phyloP scores from a whole-genome alignment of 2,888 invertebrate species.

The Prenolepis imparis region DNA sequence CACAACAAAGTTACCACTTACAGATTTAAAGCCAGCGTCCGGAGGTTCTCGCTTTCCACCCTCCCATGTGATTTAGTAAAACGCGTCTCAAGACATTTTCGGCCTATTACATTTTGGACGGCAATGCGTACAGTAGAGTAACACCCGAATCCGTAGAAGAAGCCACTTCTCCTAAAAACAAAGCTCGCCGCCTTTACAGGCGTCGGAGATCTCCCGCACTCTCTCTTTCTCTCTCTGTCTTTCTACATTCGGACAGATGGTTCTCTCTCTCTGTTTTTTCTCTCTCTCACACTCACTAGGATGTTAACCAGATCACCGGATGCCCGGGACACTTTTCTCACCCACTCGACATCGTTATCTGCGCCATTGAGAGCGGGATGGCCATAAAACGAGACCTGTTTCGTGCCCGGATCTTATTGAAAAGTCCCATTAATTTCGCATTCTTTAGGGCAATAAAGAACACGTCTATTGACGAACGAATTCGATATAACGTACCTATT shows the following conservation, averaged over 20 bases:
- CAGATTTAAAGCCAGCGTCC: constrained; percentile 45
- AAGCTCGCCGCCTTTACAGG: constrained; percentile 72
- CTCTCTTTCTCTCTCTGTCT: constrained; percentile 1
- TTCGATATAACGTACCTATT: constrained; percentile 28
- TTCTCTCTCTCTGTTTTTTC: neutral
- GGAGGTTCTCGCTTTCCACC: neutral
- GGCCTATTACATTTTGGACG: constrained; percentile 71
- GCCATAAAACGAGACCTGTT: constrained; percentile 64
- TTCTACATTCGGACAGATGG: neutral
- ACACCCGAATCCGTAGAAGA: constrained; percentile 50
- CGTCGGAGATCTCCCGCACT: constrained; percentile 26
- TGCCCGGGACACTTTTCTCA: constrained; percentile 82
- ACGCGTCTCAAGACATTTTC: constrained; percentile 77
- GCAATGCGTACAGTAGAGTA: constrained; percentile 15
- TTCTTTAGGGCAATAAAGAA: constrained; percentile 48
- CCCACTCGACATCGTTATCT: constrained; percentile 77
- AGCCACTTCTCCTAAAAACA: constrained; percentile 64
- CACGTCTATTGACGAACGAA: constrained; percentile 27
- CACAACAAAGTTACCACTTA: constrained; percentile 47
- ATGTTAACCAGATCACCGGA: constrained; percentile 85
- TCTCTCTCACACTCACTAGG: constrained; percentile 60
- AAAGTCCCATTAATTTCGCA: constrained; percentile 67
- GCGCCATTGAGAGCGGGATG: constrained; percentile 42
- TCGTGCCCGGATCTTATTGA: constrained; percentile 62
- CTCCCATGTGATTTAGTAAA: constrained; percentile 73